Base-by-base conservation (phyloP, 2,888 invertebrate species). In the Drosophila suboccidentalis region DNA sequence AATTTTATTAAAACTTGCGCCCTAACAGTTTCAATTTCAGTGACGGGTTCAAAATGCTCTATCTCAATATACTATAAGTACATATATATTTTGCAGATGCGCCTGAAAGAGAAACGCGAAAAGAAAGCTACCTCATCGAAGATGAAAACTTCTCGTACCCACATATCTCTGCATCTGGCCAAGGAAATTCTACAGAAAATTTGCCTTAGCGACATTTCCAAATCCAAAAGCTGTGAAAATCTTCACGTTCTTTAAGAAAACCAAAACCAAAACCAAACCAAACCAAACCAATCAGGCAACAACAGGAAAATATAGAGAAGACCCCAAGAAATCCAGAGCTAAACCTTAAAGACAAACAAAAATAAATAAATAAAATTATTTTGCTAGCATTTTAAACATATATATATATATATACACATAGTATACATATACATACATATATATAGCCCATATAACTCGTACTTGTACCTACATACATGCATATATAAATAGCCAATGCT, bases 181-280 rank as follows among this genome's bases (percentile, higher is more conserved):
- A 94, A 96, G 80, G 97, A 97, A 91, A 95, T 97, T 59, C 94
- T 97, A 17, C 96, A 96, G 91, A 97, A 96, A 93, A 97, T 97
- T 91, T 97, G 97, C 93, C 95, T 97, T 91, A 96, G 96, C 90
- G 97, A 97, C 92, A 96, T 96, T 85, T 95, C 95, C 69, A 97
- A 97, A 93, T 96, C 97, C 11, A 97, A 97, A 92, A 96, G 96
- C 70, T 97, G 97, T 93, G 97, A 97, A 92, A 97, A 97, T 93
- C 94, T 97, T 71, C 97, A 97, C 91, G 97, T 97, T 77, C 94
- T 97, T 81, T 97, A 94, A 86, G 76, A 26, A 71, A 47, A 51
- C 41, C 36, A 38, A 26, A 26, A 26, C 4, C 22, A 71, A 47
- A 51, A 39, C 36, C n/a, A n/a, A n/a, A n/a, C n/a, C 38, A 26